Conservation (phyloP, 2,888 invertebrate species). For the Nymphalis urticae region DNA sequence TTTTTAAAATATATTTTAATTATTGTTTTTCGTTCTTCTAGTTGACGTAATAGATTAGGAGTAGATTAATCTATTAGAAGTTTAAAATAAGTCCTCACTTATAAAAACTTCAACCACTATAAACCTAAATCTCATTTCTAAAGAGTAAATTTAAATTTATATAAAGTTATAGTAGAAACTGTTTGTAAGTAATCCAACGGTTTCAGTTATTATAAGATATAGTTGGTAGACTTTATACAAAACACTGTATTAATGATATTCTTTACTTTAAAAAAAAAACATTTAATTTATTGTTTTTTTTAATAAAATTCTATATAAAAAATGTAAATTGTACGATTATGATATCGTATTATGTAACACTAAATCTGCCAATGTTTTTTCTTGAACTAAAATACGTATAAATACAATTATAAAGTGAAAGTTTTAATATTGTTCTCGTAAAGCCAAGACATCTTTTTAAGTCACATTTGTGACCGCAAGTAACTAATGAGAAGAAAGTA, state of each 20-base stretch:
- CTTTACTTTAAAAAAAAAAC: too few relatives aligned
- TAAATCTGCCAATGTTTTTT: not conserved
- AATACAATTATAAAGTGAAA: constrained; percentile 54
- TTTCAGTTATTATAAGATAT: not conserved
- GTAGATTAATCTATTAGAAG: not conserved
- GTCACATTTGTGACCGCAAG: constrained; percentile 62
- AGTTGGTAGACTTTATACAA: too few relatives aligned
- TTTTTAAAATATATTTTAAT: not conserved
- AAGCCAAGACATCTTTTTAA: constrained; percentile 45
- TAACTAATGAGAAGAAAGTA: constrained; percentile 73
- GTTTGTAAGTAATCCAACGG: not conserved
- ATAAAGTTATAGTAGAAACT: not conserved
- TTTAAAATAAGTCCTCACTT: not conserved
- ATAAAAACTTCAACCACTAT: not conserved
- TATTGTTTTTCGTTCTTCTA: not conserved
- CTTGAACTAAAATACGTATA: not conserved
- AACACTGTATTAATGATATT: too few relatives aligned
- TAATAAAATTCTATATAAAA: too few relatives aligned
- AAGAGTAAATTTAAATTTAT: not conserved
- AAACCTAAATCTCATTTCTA: not conserved
- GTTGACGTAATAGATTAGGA: too few relatives aligned
- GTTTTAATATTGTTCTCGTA: constrained; percentile 44
- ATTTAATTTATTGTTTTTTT: too few relatives aligned
- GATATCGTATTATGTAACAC: not conserved
- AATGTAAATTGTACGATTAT: not conserved